Percentiles rank a stretch among this genome's conserved stretches.
Conservation (phyloP, 2,113 vertebrate genomes). For the Nicator chloris region DNA sequence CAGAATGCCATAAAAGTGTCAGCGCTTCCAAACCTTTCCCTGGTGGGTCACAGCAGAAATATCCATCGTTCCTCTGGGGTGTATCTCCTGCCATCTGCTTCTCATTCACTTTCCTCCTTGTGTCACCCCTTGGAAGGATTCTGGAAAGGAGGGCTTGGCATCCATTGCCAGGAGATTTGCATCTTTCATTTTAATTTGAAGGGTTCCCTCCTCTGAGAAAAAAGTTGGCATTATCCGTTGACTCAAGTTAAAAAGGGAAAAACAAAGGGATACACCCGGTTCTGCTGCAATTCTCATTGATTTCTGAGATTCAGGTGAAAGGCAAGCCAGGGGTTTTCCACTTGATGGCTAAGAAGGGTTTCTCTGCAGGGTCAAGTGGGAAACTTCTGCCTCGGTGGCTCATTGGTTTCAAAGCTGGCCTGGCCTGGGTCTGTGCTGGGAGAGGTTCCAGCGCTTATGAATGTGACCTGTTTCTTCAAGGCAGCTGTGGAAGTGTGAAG, state of each 20-base stretch:
- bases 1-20: slow-evolving; percentile 51
- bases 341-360: not conserved
- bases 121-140: slow-evolving; percentile 18
- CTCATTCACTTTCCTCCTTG: not conserved
- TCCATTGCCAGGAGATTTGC: not conserved
- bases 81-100: slow-evolving; percentile 25
- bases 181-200: slow-evolving; percentile 37
- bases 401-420: not conserved
- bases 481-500: not conserved
- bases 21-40: slow-evolving; percentile 46
- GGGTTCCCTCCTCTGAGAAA: not conserved
- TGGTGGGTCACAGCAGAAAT: slow-evolving; percentile 59
- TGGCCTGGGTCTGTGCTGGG: not conserved
- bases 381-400: not conserved
- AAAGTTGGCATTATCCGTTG: slow-evolving; percentile 6
- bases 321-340: slow-evolving; percentile 4
- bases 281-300: not conserved
- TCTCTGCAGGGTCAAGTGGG: not conserved
- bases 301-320: slow-evolving; percentile 28
- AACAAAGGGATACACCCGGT: slow-evolving; percentile 30
- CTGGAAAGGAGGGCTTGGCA: slow-evolving; percentile 13
- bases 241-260: slow-evolving; percentile 36
- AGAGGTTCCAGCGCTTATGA: not conserved
- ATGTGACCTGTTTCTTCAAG: not conserved
- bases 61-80: slow-evolving; percentile 11